phyloP scores from a whole-genome alignment of 2,797 vertebrate species.

The Squalus acanthias region DNA sequence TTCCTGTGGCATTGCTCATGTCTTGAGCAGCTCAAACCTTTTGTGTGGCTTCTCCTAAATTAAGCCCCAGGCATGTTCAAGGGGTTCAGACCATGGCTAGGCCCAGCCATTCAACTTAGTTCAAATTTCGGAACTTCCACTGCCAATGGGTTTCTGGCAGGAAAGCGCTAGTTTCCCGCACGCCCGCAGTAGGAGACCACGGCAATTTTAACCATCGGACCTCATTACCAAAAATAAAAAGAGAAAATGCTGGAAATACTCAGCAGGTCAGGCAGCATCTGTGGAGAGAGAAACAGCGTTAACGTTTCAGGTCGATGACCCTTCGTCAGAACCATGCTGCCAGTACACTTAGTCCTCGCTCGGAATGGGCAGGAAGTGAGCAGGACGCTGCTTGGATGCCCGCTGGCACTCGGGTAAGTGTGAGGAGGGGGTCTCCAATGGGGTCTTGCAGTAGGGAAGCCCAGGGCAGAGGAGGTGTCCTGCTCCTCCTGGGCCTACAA shows the following conservation, averaged over 20 bases:
- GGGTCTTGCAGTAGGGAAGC: too few species aligned
- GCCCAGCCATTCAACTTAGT: not conserved
- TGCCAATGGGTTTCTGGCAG: not conserved
- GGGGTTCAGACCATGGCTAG: not conserved
- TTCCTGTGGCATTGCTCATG: not conserved
- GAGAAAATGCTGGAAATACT: too few species aligned
- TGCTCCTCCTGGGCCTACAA: not conserved
- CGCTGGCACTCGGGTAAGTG: not conserved
- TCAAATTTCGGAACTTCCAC: not conserved
- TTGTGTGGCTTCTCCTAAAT: not conserved
- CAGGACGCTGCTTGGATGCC: not conserved
- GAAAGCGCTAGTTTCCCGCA: not conserved
- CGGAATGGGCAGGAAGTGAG: not conserved
- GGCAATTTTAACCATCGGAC: not conserved
- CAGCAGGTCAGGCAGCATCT: too few species aligned
- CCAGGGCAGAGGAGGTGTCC: too few species aligned
- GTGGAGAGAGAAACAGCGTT: too few species aligned
- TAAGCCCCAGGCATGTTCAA: not conserved
- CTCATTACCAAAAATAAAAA: not conserved
- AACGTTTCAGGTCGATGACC: too few species aligned
- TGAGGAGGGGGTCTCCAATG: not conserved
- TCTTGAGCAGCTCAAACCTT: not conserved
- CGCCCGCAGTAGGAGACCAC: not conserved
- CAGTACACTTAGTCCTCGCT: not conserved
- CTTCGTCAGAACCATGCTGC: not conserved